phyloP scores from a whole-genome alignment of 2,113 vertebrate genomes.

The Corvus hawaiiensis region DNA sequence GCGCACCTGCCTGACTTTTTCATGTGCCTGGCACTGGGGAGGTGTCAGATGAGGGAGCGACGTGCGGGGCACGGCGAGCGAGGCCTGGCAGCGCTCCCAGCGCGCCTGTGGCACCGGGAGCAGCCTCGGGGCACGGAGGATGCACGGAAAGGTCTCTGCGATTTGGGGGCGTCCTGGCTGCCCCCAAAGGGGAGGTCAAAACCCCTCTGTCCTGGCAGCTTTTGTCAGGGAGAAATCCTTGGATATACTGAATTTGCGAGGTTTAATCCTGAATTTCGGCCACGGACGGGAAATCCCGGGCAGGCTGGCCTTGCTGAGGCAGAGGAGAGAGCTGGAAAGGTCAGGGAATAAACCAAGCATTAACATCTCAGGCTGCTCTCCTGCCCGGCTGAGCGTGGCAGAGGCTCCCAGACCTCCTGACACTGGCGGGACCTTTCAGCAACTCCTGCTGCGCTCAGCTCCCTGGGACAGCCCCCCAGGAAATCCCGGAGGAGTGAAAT shows the following conservation, averaged over 20 bases:
- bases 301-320: not conserved
- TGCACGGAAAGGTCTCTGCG: not conserved
- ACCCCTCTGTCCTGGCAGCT: too few relatives aligned
- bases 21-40: not conserved
- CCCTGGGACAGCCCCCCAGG: not conserved
- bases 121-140: not conserved
- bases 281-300: fast-evolving
- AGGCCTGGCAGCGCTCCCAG: not conserved
- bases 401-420: not conserved
- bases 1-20: conserved; percentile 64
- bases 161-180: not conserved
- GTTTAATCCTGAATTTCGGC: not conserved
- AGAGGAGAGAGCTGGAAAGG: not conserved
- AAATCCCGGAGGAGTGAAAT: not conserved
- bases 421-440: not conserved
- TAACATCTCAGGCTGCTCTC: not conserved
- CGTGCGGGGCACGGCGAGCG: not conserved
- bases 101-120: not conserved
- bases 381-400: not conserved
- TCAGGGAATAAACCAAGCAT: not conserved
- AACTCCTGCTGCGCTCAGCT: not conserved
- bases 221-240: fast-evolving
- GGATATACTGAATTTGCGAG: fast-evolving
- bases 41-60: conserved; percentile 12
- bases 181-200: not conserved